These are phyloP conservation scores for Phodopus roborovskii DNA, from an alignment of 2,113 vertebrate species.

Conservation along the genomic window DNA sequence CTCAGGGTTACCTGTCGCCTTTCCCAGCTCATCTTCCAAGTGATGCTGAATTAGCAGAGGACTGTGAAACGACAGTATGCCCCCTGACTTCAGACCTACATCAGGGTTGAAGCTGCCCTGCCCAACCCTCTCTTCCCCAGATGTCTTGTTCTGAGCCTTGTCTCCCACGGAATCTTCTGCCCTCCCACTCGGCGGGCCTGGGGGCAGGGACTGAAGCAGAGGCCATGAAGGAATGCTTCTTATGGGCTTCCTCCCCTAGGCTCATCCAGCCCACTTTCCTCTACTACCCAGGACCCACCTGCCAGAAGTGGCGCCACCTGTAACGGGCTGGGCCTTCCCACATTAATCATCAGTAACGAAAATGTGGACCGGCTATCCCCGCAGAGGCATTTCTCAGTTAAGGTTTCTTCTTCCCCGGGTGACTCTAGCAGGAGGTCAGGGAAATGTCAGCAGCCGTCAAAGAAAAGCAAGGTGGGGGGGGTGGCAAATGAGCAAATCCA, in stretches of 20 bases:
- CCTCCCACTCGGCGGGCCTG: background rate
- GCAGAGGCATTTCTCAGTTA: background rate
- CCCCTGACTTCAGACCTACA: too few species aligned
- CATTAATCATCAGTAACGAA: background rate
- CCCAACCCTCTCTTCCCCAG: background rate
- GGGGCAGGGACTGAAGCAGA: background rate
- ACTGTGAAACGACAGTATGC: too few species aligned
- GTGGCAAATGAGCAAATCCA: slow-evolving; percentile 22
- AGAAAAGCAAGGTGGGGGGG: background rate
- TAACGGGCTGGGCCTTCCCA: background rate
- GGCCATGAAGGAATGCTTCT: background rate
- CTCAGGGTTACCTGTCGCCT: accelerated
- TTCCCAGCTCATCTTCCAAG: background rate
- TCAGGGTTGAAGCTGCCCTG: accelerated
- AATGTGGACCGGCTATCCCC: background rate
- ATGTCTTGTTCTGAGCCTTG: background rate
- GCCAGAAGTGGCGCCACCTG: background rate
- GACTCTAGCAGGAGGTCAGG: background rate
- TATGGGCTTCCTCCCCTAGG: background rate
- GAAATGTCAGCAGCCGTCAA: slow-evolving; percentile 35
- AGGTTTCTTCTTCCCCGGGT: background rate
- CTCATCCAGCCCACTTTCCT: background rate
- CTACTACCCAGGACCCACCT: background rate
- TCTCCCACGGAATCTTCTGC: background rate
- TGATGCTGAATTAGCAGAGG: background rate